These are phyloP conservation scores for Scaptodrosophila latifasciaeformis DNA, from an alignment of 2,888 invertebrate genomes.

Conservation along the genomic window DNA sequence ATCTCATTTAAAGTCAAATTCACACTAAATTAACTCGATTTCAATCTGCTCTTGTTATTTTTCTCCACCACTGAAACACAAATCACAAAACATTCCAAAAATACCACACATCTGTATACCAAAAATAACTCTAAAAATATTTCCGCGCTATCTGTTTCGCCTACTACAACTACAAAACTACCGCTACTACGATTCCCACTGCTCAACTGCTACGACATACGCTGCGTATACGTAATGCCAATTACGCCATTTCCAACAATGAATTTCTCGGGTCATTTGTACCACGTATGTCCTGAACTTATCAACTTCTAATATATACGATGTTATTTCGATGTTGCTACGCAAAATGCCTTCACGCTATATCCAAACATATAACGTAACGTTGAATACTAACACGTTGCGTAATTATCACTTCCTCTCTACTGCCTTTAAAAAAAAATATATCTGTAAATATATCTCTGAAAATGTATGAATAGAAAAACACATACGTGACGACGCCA, in stretches of 20 bases:
- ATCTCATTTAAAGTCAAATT: not conserved
- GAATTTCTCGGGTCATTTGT: too few relatives aligned
- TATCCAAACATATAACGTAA: too few relatives aligned
- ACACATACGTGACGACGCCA: constrained; percentile 61
- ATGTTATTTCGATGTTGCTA: constrained; percentile 22
- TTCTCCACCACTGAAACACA: constrained; percentile 12
- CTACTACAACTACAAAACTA: constrained; percentile 24
- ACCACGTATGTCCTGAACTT: too few relatives aligned
- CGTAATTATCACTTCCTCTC: too few relatives aligned
- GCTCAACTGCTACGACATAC: constrained; percentile 40
- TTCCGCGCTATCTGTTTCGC: constrained; percentile 40
- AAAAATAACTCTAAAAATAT: constrained; percentile 10
- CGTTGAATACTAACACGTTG: too few relatives aligned
- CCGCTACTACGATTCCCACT: too few relatives aligned
- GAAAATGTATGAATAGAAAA: constrained; percentile 38
- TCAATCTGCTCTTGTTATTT: constrained; percentile 12
- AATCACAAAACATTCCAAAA: not conserved
- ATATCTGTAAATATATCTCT: too few relatives aligned
- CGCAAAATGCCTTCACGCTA: too few relatives aligned
- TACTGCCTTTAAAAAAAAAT: too few relatives aligned
- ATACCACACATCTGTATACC: constrained; percentile 4
- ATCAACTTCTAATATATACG: too few relatives aligned
- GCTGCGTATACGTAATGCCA: constrained; percentile 36
- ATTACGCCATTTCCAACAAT: constrained; percentile 31
- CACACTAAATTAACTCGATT: constrained; percentile 10